Base-by-base conservation (phyloP, 2,888 invertebrate genomes). In the Dorcus hopei region DNA sequence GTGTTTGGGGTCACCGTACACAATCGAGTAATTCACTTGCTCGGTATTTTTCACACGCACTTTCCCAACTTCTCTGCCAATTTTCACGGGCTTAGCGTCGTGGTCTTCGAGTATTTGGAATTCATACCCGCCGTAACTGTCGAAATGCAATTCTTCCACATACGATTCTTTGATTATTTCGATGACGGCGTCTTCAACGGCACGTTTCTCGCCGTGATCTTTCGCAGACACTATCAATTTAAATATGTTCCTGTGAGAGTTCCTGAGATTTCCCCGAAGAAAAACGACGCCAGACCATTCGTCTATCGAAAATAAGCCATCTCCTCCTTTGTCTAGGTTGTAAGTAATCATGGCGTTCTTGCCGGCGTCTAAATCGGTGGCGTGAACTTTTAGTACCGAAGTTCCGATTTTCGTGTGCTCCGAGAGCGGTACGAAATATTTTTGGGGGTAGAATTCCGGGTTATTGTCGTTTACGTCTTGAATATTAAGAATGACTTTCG, bases 401-500 rank as follows among this genome's bases (percentile, higher is more conserved):
- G 85, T 83, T 14, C 90, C 88, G 16, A 84, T 76, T 57, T 83
- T 79, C 39, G 85, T 79, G 72, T 89, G 87, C 69, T 91, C 90
- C 39, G 85, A 81, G 45, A 95, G 81, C 45, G 88, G 84, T 67
- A 91, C 84, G 73, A 94, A 89, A 77, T 97, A 97, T 71, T 87
- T 85, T 73, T 85, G 85, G 0, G 97, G 97, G 80, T 96, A 96
- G 80, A 97, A 96, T 70, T 88, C 85, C 0, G 97, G 97, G 68
- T 86, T 85, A 76, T 97, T 96, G 78, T 97, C 97, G 77, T 97
- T 97, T 9, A 93, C 87, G 79, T 97, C 97, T 60, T 88, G 81
- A 14, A 97, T 85, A 65, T 82, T 87, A 5, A 97, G 79, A 70
- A 85, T 83, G 52, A 97, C 88, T 1, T 93, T 92, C 7, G 95